Conservation (phyloP, 2,888 invertebrate genomes). For the Drosophila barbarae region DNA sequence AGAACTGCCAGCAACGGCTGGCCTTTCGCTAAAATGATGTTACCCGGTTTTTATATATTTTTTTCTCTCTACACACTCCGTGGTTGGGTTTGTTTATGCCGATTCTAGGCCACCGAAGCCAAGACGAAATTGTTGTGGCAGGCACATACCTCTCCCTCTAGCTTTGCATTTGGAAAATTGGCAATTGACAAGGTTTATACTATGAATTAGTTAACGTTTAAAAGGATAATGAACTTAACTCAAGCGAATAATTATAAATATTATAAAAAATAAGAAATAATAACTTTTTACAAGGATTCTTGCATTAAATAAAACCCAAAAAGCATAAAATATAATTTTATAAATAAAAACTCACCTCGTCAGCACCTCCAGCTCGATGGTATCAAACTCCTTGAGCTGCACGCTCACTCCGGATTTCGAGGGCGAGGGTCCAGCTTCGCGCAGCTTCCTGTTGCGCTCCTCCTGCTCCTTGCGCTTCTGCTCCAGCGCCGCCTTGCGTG, state of each 20-base stretch:
- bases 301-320: not conserved
- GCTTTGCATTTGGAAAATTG: not conserved
- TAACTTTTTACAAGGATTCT: not conserved
- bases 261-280: not conserved
- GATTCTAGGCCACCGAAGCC: conserved; percentile 61
- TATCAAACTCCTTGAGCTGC: conserved; percentile 85
- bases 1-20: conserved; percentile 41
- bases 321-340: not conserved
- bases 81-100: conserved; percentile 53
- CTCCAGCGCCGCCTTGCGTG: conserved; percentile 84
- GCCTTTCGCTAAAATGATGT: conserved; percentile 58
- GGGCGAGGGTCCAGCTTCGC: conserved; percentile 67
- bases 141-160: conserved; percentile 32
- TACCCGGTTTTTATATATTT: conserved; percentile 57
- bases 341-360: conserved; percentile 82
- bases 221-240: not conserved
- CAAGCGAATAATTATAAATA: not conserved
- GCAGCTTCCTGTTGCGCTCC: conserved; percentile 74
- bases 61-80: conserved; percentile 21
- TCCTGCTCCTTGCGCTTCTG: conserved; percentile 81
- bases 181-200: not conserved
- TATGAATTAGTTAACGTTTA: too few relatives aligned
- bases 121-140: conserved; percentile 54
- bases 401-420: conserved; percentile 58
- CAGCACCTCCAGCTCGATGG: conserved; percentile 88